Evolutionary conservation across 2,797 vertebrate genomes (phyloP), one percentile per base, ranked within the genome.

Genomic region (Rhinogobio ventralis): DNA sequence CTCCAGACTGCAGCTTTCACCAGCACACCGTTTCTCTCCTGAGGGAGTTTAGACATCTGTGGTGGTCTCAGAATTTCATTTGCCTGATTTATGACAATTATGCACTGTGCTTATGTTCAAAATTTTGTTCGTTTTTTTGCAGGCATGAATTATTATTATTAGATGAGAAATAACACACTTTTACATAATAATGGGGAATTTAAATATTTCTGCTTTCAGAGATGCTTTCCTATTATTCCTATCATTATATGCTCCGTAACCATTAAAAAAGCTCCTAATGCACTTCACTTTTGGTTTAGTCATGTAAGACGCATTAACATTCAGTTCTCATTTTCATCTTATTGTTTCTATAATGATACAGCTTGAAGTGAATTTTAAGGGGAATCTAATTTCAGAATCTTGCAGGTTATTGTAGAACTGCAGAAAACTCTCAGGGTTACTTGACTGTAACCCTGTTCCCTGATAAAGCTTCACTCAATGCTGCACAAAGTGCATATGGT

Each of bases 121-220:
- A 8, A 72, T 82, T 62, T 62, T 62, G 7, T 33, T 10, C 7
- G 7, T 62, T 60, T 73, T 60, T 73, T 42, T 73, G 42, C 28
- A 46, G 36, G 60, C 25, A n/a, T 62, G 7, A 62, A 60, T 82
- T 62, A 82, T 82, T 82, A 46, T 73, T 71, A 81, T 42, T 73
- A 62, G 36, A 62, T 49, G n/a, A 62, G 25, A 73, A 73, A 60
- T 46, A 33, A 49, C 13, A 46, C 1, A 4, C 7, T 45, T 45
- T 60, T 73, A 14, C 39, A 73, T 72, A 33, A 33, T 60, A 62
- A 30, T 25, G 53, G 28, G 11, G 5, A 62, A 62, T 62, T 72
- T 3, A 4, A 71, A 3, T 55, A 69, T 81, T 53, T 71, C 36
- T 81, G 17, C 51, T 45, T 0, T 39, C 23, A 39, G 5, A 42